These are phyloP conservation scores for Dryadula phaetusa DNA, from an alignment of 2,888 invertebrate species.

Conservation along the genomic window DNA sequence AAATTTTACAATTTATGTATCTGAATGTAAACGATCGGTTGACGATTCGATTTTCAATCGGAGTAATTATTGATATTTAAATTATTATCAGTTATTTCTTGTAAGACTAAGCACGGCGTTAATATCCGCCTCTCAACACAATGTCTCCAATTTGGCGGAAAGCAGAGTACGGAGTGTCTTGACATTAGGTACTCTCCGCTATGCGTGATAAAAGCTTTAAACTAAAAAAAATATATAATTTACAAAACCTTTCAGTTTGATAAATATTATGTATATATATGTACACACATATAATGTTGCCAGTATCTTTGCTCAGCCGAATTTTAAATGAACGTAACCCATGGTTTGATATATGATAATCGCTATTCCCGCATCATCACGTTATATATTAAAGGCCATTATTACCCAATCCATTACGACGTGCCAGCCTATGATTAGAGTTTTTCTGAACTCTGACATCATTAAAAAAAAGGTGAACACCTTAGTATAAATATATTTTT, in stretches of 20 bases:
- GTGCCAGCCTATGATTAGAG: slow-evolving; percentile 32
- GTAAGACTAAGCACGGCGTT: too few relatives aligned
- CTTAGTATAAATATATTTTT: neutral
- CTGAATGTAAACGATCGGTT: too few relatives aligned
- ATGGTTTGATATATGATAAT: slow-evolving; percentile 46
- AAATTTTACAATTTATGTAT: too few relatives aligned
- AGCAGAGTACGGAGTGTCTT: too few relatives aligned
- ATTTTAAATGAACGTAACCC: slow-evolving; percentile 45
- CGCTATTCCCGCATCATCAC: slow-evolving; percentile 46
- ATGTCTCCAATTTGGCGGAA: too few relatives aligned
- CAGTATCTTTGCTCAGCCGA: slow-evolving; percentile 32
- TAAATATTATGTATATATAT: neutral
- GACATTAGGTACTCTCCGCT: too few relatives aligned
- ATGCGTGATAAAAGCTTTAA: too few relatives aligned
- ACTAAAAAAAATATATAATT: neutral
- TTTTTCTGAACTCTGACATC: slow-evolving; percentile 14
- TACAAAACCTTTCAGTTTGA: neutral
- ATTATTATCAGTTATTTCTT: too few relatives aligned
- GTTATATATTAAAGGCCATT: slow-evolving; percentile 46
- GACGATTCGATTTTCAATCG: too few relatives aligned
- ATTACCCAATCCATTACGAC: slow-evolving; percentile 44
- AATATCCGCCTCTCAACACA: too few relatives aligned
- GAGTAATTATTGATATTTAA: too few relatives aligned
- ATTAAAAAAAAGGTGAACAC: slow-evolving; percentile 17
- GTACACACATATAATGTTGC: neutral